Evolutionary conservation across 2,797 vertebrate species (phyloP).

Genomic region (Zalophus californianus): DNA sequence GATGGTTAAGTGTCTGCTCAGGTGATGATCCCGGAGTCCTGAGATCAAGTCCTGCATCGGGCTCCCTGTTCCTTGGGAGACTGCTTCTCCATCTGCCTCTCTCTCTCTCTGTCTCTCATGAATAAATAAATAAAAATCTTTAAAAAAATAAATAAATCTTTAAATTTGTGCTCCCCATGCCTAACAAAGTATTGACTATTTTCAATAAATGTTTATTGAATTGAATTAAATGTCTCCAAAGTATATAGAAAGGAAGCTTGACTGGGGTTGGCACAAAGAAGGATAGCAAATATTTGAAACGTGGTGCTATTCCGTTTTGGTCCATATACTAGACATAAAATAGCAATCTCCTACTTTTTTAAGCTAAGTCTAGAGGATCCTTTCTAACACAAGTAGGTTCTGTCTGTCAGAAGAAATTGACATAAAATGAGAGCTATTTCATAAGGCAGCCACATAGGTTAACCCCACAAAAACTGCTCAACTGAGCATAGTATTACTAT

Average conservation of each 20-base stretch:
- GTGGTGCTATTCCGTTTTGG: neutral
- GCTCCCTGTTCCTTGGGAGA: too few relatives aligned
- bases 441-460: neutral
- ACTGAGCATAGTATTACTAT: accelerated
- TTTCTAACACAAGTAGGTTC: neutral
- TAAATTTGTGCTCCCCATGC: neutral
- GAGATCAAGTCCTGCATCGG: too few relatives aligned
- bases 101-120: neutral
- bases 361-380: neutral
- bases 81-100: too few relatives aligned
- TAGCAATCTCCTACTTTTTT: neutral
- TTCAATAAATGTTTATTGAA: neutral
- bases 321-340: neutral
- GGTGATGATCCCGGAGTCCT: too few relatives aligned
- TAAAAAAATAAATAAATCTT: neutral
- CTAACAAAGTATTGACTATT: neutral
- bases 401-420: neutral
- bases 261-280: neutral
- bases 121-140: neutral
- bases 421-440: neutral
- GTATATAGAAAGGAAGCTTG: neutral
- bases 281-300: neutral
- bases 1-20: too few relatives aligned
- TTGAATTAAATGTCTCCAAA: neutral
- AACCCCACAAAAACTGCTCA: neutral